phyloP scores from a whole-genome alignment of 2,888 invertebrate species.

The Patella pellucida region DNA sequence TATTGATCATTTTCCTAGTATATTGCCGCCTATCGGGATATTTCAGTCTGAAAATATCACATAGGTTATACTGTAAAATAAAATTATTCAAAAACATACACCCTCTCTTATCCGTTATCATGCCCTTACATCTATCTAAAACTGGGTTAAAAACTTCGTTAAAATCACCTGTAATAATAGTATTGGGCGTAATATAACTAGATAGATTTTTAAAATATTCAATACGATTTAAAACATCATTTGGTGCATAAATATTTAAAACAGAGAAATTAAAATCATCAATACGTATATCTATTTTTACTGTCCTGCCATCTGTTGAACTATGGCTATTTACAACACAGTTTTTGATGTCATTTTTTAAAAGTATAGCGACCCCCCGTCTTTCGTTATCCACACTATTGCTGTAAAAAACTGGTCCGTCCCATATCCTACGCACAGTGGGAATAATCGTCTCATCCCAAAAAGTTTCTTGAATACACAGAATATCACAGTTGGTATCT shows the following conservation, averaged over 20 bases:
- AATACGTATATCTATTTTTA: constrained; percentile 6
- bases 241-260: too few species aligned
- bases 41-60: background rate
- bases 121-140: background rate
- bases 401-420: constrained; percentile 10
- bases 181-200: too few species aligned
- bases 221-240: too few species aligned
- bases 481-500: background rate
- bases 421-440: constrained; percentile 1
- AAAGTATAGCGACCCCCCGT: constrained; percentile 20
- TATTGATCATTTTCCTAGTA: background rate
- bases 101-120: background rate
- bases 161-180: constrained; percentile 11
- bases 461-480: constrained; percentile 17
- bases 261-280: background rate
- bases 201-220: too few species aligned
- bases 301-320: constrained; percentile 14
- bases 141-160: background rate
- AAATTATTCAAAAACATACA: constrained; percentile 4
- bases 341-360: constrained; percentile 5
- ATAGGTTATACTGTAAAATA: background rate
- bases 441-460: constrained; percentile 2
- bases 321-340: background rate
- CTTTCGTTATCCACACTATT: background rate
- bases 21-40: background rate